Base-by-base conservation (phyloP, 2,888 invertebrate genomes). In the Drosophila monieri region DNA sequence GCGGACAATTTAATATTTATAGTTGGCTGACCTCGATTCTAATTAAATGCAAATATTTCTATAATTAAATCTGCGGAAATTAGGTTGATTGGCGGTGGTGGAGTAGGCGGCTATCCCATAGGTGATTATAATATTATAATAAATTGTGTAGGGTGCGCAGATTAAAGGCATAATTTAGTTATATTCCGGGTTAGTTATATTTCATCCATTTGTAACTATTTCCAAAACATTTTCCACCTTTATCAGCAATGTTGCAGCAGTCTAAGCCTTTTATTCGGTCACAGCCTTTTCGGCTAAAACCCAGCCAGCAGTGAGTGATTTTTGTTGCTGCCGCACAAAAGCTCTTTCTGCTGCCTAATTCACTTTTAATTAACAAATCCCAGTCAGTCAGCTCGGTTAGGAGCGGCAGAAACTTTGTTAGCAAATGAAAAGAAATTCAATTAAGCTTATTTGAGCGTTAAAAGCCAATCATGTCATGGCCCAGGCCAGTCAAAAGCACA, bases 361-460 rank as follows among this genome's bases (percentile, higher is more conserved):
- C 74, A 76, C 70, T 88, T 88, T 89, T 89, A 89, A 89, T 88
- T 88, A 88, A 88, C 81, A 88, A 78, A 81, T 73, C 85, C 67
- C 75, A 76, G 73, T 25, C 76, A 68, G 73, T 53, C 69, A 49
- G 48, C 46, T 39, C 69, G 66, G 77, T 51, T 68, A 60, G 54
- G 57, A 62, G 55, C 75, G 75, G 75, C 75, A 77, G 77, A 81
- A 85, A 85, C 88, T 85, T 88, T 77, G 80, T 83, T 88, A 73
- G 61, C 80, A 80, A 78, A 78, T 85, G 83, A 80, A 80, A 85
- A 88, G 84, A 89, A 90, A 91, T 91, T 91, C 89, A 91, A 91
- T 91, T 90, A 91, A 90, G 91, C 91, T 91, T 90, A 91, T 91
- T 91, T 91, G 89, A 91, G 90, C 91, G 91, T 91, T 91, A 91